A percentile compares a stretch with the other conserved stretches of the same genome.
These are phyloP conservation scores for Caenorhabditis wallacei DNA, from an alignment of 2,888 invertebrate species.

Conservation along the genomic window DNA sequence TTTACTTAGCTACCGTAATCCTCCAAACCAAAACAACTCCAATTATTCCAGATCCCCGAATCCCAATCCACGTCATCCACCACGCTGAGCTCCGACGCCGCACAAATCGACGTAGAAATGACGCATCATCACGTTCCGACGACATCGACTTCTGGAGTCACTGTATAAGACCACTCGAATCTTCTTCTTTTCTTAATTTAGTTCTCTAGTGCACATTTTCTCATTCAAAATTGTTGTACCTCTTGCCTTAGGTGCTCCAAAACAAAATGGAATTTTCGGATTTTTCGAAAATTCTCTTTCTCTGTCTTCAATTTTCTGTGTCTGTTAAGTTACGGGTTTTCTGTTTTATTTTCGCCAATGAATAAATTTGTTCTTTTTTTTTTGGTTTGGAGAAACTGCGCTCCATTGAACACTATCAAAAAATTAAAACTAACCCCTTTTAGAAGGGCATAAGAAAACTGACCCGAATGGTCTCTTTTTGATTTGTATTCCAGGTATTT, in stretches of 20 bases:
- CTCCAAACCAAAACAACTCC: too few species aligned
- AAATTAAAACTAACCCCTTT: neutral
- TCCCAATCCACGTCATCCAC: constrained; percentile 32
- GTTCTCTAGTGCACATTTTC: neutral
- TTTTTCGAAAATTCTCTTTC: neutral
- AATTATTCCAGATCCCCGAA: constrained; percentile 40
- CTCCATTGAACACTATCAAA: neutral
- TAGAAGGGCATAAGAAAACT: too few species aligned
- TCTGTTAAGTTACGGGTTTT: neutral
- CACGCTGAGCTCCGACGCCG: constrained; percentile 13
- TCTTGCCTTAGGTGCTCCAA: constrained; percentile 3
- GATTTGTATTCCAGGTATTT: too few species aligned
- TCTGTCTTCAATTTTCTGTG: neutral
- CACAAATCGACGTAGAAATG: constrained; percentile 61
- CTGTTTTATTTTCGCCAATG: neutral
- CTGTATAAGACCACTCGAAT: constrained; percentile 5
- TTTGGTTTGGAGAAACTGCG: neutral
- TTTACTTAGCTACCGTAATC: too few species aligned
- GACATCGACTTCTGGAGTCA: constrained; percentile 37
- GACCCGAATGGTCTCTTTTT: too few species aligned
- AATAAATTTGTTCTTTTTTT: neutral
- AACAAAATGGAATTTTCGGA: neutral
- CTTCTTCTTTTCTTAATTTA: neutral
- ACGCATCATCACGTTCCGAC: constrained; percentile 57
- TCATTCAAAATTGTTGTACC: neutral